Conservation (phyloP, 2,113 vertebrate species). For the Myodes glareolus region DNA sequence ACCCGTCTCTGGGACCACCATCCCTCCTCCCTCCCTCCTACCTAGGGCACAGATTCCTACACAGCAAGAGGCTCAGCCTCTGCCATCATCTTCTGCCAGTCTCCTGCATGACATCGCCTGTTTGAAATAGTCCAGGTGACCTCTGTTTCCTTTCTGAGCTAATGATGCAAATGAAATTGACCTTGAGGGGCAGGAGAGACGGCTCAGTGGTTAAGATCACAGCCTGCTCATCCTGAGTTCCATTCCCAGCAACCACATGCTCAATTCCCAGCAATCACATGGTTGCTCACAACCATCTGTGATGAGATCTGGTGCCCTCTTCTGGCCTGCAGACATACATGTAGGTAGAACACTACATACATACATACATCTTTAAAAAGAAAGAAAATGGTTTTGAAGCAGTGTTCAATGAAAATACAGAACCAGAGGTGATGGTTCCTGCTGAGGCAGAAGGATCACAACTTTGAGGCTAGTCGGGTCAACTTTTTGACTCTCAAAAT, state of each 20-base stretch:
- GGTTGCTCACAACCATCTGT: too few species aligned
- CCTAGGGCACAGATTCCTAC: neutral
- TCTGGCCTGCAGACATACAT: too few species aligned
- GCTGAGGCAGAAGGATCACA: neutral
- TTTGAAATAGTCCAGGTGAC: neutral
- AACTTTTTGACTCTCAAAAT: neutral
- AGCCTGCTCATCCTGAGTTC: too few species aligned
- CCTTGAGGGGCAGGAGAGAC: too few species aligned
- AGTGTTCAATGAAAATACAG: neutral
- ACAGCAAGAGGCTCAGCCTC: conserved; percentile 6
- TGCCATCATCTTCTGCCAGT: neutral
- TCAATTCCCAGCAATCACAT: too few species aligned
- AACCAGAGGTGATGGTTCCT: neutral
- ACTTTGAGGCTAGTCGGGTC: neutral
- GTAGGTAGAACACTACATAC: too few species aligned
- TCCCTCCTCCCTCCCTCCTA: neutral
- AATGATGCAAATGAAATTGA: neutral
- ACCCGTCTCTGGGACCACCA: neutral
- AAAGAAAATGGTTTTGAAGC: neutral
- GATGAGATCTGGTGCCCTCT: too few species aligned
- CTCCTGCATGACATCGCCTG: neutral
- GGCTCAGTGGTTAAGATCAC: too few species aligned
- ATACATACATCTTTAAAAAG: too few species aligned
- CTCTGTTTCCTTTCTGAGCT: conserved; percentile 39
- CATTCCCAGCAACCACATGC: too few species aligned